A percentile compares a stretch with the other conserved stretches of the same genome.
phyloP scores from a whole-genome alignment of 2,888 invertebrate genomes.

The Pasiphila rectangulata region DNA sequence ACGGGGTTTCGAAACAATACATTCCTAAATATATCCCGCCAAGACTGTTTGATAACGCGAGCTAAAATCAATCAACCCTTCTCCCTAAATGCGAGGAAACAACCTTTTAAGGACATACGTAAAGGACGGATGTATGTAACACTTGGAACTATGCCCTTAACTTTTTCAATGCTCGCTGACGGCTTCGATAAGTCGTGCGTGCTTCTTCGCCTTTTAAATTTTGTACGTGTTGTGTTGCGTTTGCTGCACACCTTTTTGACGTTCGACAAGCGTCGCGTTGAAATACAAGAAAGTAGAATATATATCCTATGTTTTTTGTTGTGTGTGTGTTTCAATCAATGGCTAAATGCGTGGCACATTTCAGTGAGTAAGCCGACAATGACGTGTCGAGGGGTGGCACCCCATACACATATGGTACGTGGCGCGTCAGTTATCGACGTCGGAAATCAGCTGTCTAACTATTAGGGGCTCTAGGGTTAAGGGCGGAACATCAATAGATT shows the following conservation, averaged over 20 bases:
- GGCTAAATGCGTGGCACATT: slow-evolving; percentile 17
- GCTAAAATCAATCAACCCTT: slow-evolving; percentile 4
- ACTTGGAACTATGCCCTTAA: too few relatives aligned
- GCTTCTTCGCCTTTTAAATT: too few relatives aligned
- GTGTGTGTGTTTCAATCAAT: slow-evolving; percentile 15
- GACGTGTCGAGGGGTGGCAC: slow-evolving; percentile 30
- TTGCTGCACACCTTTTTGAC: too few relatives aligned
- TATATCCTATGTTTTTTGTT: not conserved
- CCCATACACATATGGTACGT: slow-evolving; percentile 52
- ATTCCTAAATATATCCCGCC: not conserved
- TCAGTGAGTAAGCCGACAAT: slow-evolving; percentile 29
- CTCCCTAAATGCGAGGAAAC: not conserved
- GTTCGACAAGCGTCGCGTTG: too few relatives aligned
- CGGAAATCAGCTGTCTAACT: slow-evolving; percentile 71
- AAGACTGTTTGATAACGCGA: slow-evolving; percentile 4
- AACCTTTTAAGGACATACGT: slow-evolving; percentile 9
- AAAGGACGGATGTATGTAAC: slow-evolving; percentile 8
- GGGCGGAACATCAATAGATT: slow-evolving; percentile 22
- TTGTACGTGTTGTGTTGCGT: not conserved
- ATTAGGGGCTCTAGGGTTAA: slow-evolving; percentile 49
- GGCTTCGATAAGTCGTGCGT: too few relatives aligned
- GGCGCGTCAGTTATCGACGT: slow-evolving; percentile 51
- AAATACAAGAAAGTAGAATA: too few relatives aligned
- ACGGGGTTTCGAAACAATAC: slow-evolving; percentile 3
- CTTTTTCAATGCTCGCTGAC: too few relatives aligned